These are phyloP conservation scores for Naso thynnoides DNA, from an alignment of 2,797 vertebrate genomes.

Conservation along the genomic window DNA sequence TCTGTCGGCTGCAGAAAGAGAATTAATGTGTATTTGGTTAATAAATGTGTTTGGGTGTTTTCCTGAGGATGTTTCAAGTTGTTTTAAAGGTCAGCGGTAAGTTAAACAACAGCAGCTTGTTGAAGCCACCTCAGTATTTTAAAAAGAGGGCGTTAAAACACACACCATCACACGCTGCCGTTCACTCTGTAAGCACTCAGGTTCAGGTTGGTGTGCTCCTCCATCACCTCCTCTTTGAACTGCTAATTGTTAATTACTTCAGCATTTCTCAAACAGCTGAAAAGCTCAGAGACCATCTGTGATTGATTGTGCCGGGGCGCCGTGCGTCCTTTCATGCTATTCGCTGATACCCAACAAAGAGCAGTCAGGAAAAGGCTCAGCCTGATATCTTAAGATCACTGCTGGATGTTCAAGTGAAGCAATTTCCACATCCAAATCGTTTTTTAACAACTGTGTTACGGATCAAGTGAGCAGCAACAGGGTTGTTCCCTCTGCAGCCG, in stretches of 20 bases:
- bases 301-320: conserved; percentile 46
- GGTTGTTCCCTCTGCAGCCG: conserved; percentile 8
- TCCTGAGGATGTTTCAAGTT: background rate
- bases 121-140: conserved; percentile 38
- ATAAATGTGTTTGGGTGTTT: background rate
- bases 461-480: conserved; percentile 11
- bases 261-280: conserved; percentile 56
- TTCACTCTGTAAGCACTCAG: conserved; percentile 27
- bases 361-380: conserved; percentile 22
- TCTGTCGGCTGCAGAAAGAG: background rate
- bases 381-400: conserved; percentile 21
- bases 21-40: conserved; percentile 22
- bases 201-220: conserved; percentile 31
- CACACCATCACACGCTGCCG: conserved; percentile 38
- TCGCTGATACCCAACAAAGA: conserved; percentile 39
- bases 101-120: background rate
- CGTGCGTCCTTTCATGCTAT: conserved; percentile 49
- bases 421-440: conserved; percentile 28
- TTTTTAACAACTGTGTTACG: background rate
- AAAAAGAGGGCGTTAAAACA: conserved; percentile 64
- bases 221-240: conserved; percentile 61
- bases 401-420: conserved; percentile 8
- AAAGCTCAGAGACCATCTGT: conserved; percentile 59
- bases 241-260: conserved; percentile 70
- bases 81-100: conserved; percentile 34